Conservation (phyloP, 2,888 invertebrate species). For the Clanis bilineata region DNA sequence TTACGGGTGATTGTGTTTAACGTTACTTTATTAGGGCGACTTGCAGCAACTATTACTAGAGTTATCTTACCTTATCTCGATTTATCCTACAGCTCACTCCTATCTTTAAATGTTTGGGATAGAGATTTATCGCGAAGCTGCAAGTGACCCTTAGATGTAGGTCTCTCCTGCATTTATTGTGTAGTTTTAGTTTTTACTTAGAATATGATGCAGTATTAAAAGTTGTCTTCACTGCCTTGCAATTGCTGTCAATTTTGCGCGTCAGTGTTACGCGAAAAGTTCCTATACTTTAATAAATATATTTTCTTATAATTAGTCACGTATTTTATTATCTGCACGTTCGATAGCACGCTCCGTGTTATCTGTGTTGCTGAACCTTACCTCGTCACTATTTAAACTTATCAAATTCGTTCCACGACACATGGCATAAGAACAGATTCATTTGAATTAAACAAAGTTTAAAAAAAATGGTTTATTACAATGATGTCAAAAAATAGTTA, state of each 20-base stretch:
- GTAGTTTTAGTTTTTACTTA: no score
- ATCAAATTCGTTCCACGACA: constrained; percentile 17
- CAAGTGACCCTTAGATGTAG: no score
- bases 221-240: not conserved
- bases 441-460: not conserved
- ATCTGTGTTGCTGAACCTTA: constrained; percentile 24
- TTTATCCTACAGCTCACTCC: no score
- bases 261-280: constrained; percentile 29
- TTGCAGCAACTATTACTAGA: no score
- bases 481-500: not conserved
- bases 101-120: no score
- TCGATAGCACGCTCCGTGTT: constrained; percentile 17
- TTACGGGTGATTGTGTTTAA: constrained; percentile 12
- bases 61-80: no score
- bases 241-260: constrained; percentile 1
- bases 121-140: no score
- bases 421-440: not conserved
- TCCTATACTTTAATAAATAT: constrained; percentile 39
- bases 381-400: constrained; percentile 24
- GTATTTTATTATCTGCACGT: constrained; percentile 27
- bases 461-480: no score
- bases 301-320: constrained; percentile 28
- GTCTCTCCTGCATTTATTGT: constrained; percentile 8
- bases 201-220: constrained; percentile 16
- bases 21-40: not conserved